Conservation (phyloP, 1,140 invertebrate genomes). For the Adelges cooleyi region DNA sequence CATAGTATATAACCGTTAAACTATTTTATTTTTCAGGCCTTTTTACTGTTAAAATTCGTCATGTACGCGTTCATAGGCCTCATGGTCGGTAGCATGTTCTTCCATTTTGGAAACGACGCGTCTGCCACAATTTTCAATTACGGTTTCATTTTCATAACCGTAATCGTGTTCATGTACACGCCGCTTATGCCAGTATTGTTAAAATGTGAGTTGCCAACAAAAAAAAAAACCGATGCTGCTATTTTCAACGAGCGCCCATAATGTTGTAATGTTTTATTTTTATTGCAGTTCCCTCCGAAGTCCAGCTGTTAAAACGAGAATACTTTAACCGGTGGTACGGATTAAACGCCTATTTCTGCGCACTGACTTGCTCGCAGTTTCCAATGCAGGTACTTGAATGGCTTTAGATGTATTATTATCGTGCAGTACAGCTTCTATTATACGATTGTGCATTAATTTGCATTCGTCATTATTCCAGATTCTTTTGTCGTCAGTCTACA, state of each 20-base stretch:
- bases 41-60: constrained; percentile 53
- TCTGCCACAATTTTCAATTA: constrained; percentile 71
- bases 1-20: background rate
- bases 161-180: constrained; percentile 64
- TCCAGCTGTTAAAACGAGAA: constrained; percentile 55
- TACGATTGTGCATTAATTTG: background rate
- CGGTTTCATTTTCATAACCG: constrained; percentile 63
- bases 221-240: too few species aligned
- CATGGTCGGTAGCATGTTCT: constrained; percentile 55
- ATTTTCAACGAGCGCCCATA: too few species aligned
- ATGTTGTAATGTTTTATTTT: background rate
- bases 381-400: constrained; percentile 42
- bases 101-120: constrained; percentile 59
- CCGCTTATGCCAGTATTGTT: constrained; percentile 66
- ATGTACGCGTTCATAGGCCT: constrained; percentile 57
- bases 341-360: constrained; percentile 61
- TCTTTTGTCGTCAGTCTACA: constrained; percentile 37
- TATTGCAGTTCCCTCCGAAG: constrained; percentile 56
- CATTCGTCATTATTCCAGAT: constrained; percentile 35
- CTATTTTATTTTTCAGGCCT: constrained; percentile 43
- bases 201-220: constrained; percentile 51
- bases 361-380: constrained; percentile 62
- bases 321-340: constrained; percentile 70
- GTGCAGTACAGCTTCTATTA: too few species aligned
- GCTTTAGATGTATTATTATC: background rate